Conservation (phyloP, 2,113 vertebrate genomes). For the Parus major region DNA sequence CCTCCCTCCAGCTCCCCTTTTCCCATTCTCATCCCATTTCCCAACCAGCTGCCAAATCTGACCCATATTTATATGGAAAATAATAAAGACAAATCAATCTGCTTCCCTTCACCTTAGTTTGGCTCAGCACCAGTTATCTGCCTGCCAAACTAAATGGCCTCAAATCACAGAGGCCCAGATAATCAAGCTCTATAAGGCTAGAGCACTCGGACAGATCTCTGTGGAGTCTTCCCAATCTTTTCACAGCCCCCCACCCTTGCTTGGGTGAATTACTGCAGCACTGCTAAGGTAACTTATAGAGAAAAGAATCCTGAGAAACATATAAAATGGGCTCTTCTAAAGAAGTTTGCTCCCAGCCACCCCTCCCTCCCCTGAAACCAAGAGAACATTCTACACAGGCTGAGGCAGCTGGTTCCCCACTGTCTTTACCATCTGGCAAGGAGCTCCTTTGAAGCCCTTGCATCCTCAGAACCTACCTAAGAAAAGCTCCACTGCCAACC, state of each 20-base stretch:
- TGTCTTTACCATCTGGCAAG: neutral
- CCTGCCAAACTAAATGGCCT: neutral
- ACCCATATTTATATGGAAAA: neutral
- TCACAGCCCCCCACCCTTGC: neutral
- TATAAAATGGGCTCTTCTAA: neutral
- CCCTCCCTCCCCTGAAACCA: neutral
- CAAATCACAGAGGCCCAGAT: neutral
- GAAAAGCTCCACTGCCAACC: neutral
- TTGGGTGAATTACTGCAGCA: neutral
- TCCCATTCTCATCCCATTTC: slow-evolving; percentile 2
- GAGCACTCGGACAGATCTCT: neutral
- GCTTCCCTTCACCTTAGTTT: slow-evolving; percentile 7
- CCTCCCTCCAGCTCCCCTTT: neutral
- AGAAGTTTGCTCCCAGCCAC: neutral
- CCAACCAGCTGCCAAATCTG: neutral
- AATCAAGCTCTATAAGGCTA: neutral
- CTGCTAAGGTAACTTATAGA: neutral
- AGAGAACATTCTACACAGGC: neutral
- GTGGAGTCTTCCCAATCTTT: neutral
- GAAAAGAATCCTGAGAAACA: neutral
- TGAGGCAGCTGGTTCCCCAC: neutral
- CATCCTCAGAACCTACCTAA: neutral
- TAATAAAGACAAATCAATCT: neutral
- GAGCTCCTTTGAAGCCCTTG: neutral
- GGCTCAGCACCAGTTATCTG: neutral